Evolutionary conservation across 2,888 invertebrate species (phyloP), one percentile per base, ranked within the genome.

Genomic region (Drosophila hamatofila): DNA sequence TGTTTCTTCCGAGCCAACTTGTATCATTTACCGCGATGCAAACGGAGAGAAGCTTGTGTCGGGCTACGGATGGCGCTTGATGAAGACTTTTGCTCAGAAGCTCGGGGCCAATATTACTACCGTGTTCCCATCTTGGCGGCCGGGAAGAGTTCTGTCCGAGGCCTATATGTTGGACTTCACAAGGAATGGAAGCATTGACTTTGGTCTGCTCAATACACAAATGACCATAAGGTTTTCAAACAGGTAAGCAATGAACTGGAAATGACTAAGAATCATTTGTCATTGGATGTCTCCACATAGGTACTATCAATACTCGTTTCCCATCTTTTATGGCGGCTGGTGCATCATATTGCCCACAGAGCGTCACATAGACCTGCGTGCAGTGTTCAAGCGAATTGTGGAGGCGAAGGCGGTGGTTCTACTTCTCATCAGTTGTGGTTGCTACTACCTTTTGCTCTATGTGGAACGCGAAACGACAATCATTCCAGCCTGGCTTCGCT

Each of bases 311-410:
- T 80, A 72, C 25, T 63, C 75, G 2, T 88, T 77, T 54, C 87
- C 85, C 0, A 7, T 80, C 0, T 16, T 54, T 0, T 48, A 21
- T 25, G 41, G 35, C 5, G 58, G 25, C 12, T 89, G 81, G 84
- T 85, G 85, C 39, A 60, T 72, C 12, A 67, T 88, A 68, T 7
- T 89, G 59, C 85, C 85, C 0, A 9, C 69, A 39, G 89, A 85
- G 42, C 65, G 55, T 2, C 39, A 52, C 0, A 30, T 79, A 0
- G 30, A 37, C 3, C 27, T 60, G 5, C 5, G 27, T 3, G 37
- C 16, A 0, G 11, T 86, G 0, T 68, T 75, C 12, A n/a, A 1
- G 4, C 63, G 59, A 14, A 27, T 81, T 8, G 4, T 83, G 9
- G 33, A 56, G 6, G 1, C 11, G 4, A 62, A 51, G 7, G 52